Conservation (phyloP, 1,140 invertebrate species). For the Brachionus sp. region DNA sequence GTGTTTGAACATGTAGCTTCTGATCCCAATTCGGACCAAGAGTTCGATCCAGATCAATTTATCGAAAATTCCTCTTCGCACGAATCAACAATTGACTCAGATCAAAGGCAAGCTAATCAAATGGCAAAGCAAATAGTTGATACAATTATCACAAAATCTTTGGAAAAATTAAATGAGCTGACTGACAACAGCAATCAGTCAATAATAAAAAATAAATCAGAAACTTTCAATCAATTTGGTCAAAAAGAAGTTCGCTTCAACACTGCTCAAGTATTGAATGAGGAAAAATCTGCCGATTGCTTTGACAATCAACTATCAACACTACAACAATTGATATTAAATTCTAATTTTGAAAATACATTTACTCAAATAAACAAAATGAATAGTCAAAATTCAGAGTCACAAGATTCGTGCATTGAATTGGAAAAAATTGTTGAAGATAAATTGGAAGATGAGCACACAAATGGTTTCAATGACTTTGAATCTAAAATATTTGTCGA, state of each 20-base stretch:
- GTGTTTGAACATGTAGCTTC: neutral
- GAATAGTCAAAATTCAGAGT: neutral
- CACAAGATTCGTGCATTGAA: neutral
- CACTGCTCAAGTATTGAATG: neutral
- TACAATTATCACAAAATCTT: neutral
- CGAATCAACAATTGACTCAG: neutral
- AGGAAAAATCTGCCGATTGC: neutral
- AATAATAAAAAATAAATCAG: neutral
- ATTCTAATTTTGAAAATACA: neutral
- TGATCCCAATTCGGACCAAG: neutral
- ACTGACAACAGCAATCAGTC: neutral
- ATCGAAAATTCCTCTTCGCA: neutral
- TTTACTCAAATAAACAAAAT: constrained; percentile 12
- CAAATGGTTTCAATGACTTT: neutral
- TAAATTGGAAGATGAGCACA: neutral
- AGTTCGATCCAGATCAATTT: neutral
- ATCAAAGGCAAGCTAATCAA: too few species aligned
- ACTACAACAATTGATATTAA: neutral
- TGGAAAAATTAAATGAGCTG: neutral
- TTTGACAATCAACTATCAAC: neutral
- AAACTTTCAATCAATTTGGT: neutral
- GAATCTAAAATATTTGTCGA: neutral
- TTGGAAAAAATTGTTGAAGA: neutral
- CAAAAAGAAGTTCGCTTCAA: constrained; percentile 1
- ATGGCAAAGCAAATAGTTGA: neutral